Conservation (phyloP, 2,113 vertebrate genomes). For the Pycnonotus jocosus region DNA sequence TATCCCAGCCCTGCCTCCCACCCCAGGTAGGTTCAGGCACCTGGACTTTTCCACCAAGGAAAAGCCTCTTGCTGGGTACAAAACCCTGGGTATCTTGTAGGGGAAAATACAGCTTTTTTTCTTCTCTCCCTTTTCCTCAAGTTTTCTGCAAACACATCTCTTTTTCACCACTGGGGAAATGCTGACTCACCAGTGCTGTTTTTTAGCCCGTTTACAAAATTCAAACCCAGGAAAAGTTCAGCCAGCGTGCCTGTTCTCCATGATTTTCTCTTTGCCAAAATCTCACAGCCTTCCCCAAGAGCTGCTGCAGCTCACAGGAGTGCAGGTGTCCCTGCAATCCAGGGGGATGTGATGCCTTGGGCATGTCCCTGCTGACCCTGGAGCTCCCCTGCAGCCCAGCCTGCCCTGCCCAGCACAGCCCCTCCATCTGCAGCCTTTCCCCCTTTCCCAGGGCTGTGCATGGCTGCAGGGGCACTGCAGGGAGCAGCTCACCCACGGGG, state of each 20-base stretch:
- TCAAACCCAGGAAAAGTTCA: not conserved
- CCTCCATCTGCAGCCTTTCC: not conserved
- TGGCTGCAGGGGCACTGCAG: rapidly evolving
- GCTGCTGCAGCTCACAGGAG: not conserved
- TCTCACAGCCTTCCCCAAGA: not conserved
- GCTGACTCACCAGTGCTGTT: not conserved
- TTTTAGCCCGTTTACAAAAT: not conserved
- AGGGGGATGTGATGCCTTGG: rapidly evolving
- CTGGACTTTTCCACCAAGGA: not conserved
- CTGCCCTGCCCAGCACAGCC: not conserved
- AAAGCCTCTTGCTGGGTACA: not conserved
- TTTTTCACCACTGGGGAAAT: not conserved
- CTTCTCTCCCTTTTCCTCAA: not conserved
- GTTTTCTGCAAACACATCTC: not conserved
- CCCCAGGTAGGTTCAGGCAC: too few species aligned
- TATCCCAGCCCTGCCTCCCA: not conserved
- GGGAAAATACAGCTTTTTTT: not conserved
- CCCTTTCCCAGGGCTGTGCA: not conserved
- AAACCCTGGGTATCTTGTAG: not conserved
- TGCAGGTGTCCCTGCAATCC: rapidly evolving
- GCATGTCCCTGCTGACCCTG: rapidly evolving
- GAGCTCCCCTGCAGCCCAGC: not conserved
- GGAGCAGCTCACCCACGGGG: rapidly evolving
- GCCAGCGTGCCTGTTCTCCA: not conserved
- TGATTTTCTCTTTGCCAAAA: not conserved